phyloP scores from a whole-genome alignment of 1,140 invertebrate species.

The Drosophila sechellia region DNA sequence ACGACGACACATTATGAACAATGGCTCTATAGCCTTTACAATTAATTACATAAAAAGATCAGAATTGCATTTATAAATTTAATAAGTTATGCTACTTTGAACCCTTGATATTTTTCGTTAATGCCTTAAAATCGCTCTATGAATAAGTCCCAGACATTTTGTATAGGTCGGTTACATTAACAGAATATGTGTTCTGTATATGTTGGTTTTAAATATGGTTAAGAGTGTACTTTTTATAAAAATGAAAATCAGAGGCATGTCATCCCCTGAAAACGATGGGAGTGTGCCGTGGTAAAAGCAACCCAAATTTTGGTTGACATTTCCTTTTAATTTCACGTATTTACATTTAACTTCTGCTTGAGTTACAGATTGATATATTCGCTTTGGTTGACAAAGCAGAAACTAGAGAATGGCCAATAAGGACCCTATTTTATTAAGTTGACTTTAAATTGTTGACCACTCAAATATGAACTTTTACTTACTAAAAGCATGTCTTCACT shows the following conservation, averaged over 20 bases:
- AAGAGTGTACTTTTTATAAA: not conserved
- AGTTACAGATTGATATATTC: not conserved
- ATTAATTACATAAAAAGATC: not conserved
- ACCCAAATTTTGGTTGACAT: slow-evolving; percentile 60
- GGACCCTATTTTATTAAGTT: no score
- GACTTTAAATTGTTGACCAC: no score
- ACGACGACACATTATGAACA: slow-evolving; percentile 12
- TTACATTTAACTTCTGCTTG: slow-evolving; percentile 55
- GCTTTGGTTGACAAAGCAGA: not conserved
- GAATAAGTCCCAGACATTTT: slow-evolving; percentile 53
- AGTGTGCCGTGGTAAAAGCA: slow-evolving; percentile 16
- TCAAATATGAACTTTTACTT: no score
- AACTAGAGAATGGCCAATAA: no score
- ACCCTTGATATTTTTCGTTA: slow-evolving; percentile 27
- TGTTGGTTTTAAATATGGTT: slow-evolving; percentile 11
- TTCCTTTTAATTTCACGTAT: slow-evolving; percentile 62
- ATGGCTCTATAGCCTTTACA: not conserved
- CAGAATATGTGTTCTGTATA: slow-evolving; percentile 38
- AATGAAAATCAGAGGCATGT: slow-evolving; percentile 37
- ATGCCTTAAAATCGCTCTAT: slow-evolving; percentile 48
- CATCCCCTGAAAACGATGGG: not conserved
- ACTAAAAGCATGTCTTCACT: no score
- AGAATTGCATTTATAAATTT: slow-evolving; percentile 25
- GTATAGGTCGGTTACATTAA: slow-evolving; percentile 41
- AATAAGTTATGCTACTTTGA: not conserved